Base-by-base conservation (phyloP, 2,797 vertebrate genomes). In the Coendou prehensilis region DNA sequence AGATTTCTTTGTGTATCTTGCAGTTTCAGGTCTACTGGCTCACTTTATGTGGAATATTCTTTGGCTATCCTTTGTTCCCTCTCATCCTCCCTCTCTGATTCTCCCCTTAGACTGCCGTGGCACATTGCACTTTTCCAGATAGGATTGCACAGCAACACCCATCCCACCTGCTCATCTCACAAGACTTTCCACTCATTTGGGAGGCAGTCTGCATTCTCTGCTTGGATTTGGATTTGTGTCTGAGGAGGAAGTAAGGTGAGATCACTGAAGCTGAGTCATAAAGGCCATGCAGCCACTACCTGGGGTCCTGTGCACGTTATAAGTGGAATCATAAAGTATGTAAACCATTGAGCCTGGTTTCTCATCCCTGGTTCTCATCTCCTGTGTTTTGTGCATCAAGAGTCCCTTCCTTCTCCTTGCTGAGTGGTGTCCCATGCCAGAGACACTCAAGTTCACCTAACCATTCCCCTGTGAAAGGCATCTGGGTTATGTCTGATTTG, bases 341-440 rank as follows among this genome's bases (percentile, higher is more conserved):
- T 26, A 13, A 54, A 37, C 54, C 30, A n/a, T 33, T 45, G 22
- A 86, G 18, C 23, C 17, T 7, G 47, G 13, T 22, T 52, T 28
- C 23, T 7, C 33, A 9, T 67, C 13, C 37, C 37, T 41, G 37
- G 37, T 41, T 41, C 37, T 41, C 37, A 41, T 41, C 41, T n/a
- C 54, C 7, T 17, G 11, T 13, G 17, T 9, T 11, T 33, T 10
- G 8, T 20, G 7, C 1, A 15, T n/a, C 30, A 4, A 17, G 7
- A 5, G 11, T 6, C 0, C 23, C 41, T 33, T 33, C 11, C 10
- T 81, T 18, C 3, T 45, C 3, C 4, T 37, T 5, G 8, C 56
- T 15, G 15, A 41, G 14, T 1, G 5, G 18, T 22, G 50, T 5
- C 69, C 45, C 11, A 2, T 3, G 0, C 9, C 1, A 5, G 9